Conservation (phyloP, 1,140 invertebrate genomes). For the fruit fly (Drosophila melanogaster) region DNA sequence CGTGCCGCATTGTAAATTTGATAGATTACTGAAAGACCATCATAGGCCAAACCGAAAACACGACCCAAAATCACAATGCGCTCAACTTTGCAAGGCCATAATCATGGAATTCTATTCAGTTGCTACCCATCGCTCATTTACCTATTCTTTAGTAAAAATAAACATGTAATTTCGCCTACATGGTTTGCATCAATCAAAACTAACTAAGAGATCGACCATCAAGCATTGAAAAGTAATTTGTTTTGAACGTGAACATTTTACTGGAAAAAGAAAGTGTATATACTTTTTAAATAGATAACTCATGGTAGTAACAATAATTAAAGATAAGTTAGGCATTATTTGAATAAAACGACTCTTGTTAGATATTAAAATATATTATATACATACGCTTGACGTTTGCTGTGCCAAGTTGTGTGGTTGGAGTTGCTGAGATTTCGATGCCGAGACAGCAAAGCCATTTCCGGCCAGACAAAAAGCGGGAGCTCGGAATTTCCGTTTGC, state of each 20-base stretch:
- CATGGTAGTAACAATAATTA: no score
- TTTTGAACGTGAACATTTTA: no score
- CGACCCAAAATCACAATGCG: conserved; percentile 3
- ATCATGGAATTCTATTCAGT: conserved; percentile 67
- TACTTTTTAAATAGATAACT: no score
- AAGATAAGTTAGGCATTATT: no score
- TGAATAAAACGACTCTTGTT: no score
- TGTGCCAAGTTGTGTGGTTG: conserved; percentile 1
- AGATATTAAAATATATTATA: neutral
- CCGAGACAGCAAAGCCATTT: conserved; percentile 72
- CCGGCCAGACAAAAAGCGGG: conserved; percentile 77
- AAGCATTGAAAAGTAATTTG: neutral
- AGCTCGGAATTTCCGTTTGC: conserved; percentile 64
- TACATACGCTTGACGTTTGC: conserved; percentile 39
- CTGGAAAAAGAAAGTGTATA: no score
- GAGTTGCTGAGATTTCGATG: conserved; percentile 36
- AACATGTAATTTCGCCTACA: conserved; percentile 67
- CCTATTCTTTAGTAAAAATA: conserved; percentile 7
- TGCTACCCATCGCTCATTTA: conserved; percentile 5
- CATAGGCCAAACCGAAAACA: conserved; percentile 10
- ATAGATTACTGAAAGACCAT: conserved; percentile 59
- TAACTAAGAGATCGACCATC: neutral
- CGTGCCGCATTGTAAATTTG: conserved; percentile 47
- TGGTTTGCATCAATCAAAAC: conserved; percentile 23
- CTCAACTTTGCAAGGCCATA: conserved; percentile 49